Percentiles rank a stretch among this genome's conserved stretches.
Evolutionary conservation across 2,888 invertebrate genomes (phyloP).

Genomic region (Eristalis intricaria): DNA sequence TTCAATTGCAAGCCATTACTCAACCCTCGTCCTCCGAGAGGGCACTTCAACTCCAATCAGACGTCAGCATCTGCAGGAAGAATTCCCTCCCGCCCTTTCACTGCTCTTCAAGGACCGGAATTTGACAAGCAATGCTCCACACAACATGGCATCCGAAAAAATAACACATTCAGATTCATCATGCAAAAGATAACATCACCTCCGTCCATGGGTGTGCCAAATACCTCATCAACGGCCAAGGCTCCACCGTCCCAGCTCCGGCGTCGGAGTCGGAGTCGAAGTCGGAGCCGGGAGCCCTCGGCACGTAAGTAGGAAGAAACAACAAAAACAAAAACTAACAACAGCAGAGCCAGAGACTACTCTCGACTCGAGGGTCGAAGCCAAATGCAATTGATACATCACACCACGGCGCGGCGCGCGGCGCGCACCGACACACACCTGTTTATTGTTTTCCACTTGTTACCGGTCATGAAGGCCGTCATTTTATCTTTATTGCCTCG

Average conservation of each 20-base stretch:
- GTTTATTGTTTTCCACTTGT: conserved; percentile 5
- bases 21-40: too few relatives aligned
- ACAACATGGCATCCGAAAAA: background rate
- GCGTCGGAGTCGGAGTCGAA: too few relatives aligned
- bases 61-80: too few relatives aligned
- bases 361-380: background rate
- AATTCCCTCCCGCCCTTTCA: too few relatives aligned
- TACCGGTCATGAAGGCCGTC: conserved; percentile 5
- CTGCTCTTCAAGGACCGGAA: background rate
- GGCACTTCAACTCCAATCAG: too few relatives aligned
- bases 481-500: conserved; percentile 7
- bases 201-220: background rate
- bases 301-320: background rate
- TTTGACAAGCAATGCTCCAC: background rate
- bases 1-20: too few relatives aligned
- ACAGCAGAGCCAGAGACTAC: background rate
- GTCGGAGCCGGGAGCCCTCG: background rate
- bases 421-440: background rate
- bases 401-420: background rate
- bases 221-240: background rate
- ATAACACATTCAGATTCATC: background rate
- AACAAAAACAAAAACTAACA: background rate
- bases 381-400: background rate
- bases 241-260: background rate
- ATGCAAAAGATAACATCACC: background rate